phyloP scores from a whole-genome alignment of 2,888 invertebrate genomes.

The Dicranocentrus wangi region DNA sequence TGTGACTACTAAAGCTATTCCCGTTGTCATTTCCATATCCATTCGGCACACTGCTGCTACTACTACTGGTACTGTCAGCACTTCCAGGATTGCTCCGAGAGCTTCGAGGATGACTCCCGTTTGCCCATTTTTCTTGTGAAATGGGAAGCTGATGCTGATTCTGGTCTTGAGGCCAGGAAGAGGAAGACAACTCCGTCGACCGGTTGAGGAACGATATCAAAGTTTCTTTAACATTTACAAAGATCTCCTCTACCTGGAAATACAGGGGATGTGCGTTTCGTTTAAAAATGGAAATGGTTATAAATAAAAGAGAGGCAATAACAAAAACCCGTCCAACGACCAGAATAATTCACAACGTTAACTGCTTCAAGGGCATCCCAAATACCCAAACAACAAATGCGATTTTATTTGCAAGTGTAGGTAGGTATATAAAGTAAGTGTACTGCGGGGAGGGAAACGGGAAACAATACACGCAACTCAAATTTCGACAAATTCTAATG shows the following conservation, averaged over 20 bases:
- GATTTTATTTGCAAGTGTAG: no score
- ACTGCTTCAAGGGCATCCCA: no score
- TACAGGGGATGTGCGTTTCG: not conserved
- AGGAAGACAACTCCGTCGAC: constrained; percentile 50
- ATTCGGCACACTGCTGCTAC: constrained; percentile 1
- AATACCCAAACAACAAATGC: no score
- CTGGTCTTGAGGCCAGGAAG: constrained; percentile 6
- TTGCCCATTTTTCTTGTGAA: constrained; percentile 27
- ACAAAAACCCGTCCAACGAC: no score
- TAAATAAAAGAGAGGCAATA: no score
- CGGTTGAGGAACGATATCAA: constrained; percentile 72
- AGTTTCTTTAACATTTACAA: constrained; percentile 76
- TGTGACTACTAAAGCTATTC: constrained; percentile 8
- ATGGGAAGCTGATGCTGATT: constrained; percentile 35
- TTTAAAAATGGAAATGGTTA: no score
- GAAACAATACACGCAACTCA: no score
- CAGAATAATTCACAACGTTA: not conserved
- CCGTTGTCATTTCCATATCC: constrained; percentile 33
- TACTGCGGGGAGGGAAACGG: no score
- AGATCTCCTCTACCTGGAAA: constrained; percentile 74
- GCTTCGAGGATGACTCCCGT: constrained; percentile 12
- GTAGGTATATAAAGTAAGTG: no score
- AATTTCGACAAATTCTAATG: no score
- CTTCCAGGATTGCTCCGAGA: not conserved
- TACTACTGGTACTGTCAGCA: constrained; percentile 4